Evolutionary conservation across 2,797 vertebrate species (phyloP), one percentile per base, ranked within the genome.

Genomic region (Tokudaia tokunoshimensis): DNA sequence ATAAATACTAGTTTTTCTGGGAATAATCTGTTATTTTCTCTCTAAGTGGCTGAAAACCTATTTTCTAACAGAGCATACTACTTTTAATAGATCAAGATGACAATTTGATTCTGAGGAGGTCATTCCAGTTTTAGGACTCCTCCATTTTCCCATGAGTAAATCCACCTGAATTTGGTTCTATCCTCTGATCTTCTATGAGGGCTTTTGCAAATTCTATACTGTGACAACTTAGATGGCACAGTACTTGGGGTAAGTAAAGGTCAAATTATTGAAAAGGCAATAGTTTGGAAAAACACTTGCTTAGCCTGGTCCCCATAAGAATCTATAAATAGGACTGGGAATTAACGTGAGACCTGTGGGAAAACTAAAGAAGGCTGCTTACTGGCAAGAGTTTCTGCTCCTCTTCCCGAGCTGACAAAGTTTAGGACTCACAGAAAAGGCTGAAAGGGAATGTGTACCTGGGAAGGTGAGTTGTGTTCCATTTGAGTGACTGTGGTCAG

Each of bases 161-260:
- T 34, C 9, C 59, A 63, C 11, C 31, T 89, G 76, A 94, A 74
- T 29, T 50, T 17, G 82, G 20, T 9, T 88, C 91, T 63, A 67
- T 59, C 59, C 52, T 94, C 65, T 88, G 26, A 70, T 20, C 34
- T 78, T 91, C 82, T 94, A 47, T 65, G 19, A 63, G 22, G 41
- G 75, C 75, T 87, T 89, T 74, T 47, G 0, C 37, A 93, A 89
- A 88, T 94, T 94, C 44, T 75, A 85, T 55, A 44, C 17, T 72
- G 6, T 92, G 14, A 90, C n/a, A 52, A 15, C n/a, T 94, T 86
- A 12, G 47, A 44, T 81, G 57, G 13, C 80, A 92, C 89, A 44
- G 3, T 67, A 59, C 47, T 96, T 89, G 85, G 44, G 14, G 34
- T 72, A 70, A 20, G 13, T 52, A 72, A 83, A 85, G 20, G 15